Evolutionary conservation across 2,113 vertebrate species (phyloP), one percentile per base, ranked within the genome.

Genomic region (Saccopteryx leptura): DNA sequence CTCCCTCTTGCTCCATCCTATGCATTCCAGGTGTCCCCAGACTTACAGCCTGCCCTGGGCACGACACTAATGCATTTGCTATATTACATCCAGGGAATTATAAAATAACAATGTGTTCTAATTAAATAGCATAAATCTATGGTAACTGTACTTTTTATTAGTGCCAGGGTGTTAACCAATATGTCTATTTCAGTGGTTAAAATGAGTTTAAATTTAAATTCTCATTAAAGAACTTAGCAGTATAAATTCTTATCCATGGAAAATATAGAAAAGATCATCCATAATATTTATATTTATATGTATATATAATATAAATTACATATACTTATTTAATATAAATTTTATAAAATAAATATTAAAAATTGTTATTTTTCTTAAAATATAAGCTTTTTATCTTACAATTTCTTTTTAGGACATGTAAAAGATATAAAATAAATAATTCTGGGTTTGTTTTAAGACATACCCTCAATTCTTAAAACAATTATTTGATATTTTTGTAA

Each of bases 141-240:
- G 7, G 87, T 50, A 72, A 81, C 78, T 84, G 1, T 56, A 50
- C 50, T 63, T 76, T 94, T 84, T 68, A 94, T 69, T 54, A 84
- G 28, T 60, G 46, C 46, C 58, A 58, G 58, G 11, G 15, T 66
- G 6, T 86, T 92, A 96, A 65, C 39, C 71, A 91, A n/a, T n/a
- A 69, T 71, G 86, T 26, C 19, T 74, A 52, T 72, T 89, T 78
- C 50, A 63, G 56, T 58, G 12, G 19, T 48, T 85, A 58, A 89
- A 95, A 72, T 68, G 50, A 71, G 10, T 72, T 95, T 79, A 93
- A 74, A 86, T 85, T 88, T 68, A 33, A 96, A 88, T 80, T 88
- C 60, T 75, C 48, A 12, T 54, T 9, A 50, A 94, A 76, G 9
- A 68, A 66, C 11, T 52, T 65, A n/a, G 50, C 46, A 50, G 48